Evolutionary conservation across 2,113 vertebrate species (phyloP).

Genomic region (Tiliqua scincoides): DNA sequence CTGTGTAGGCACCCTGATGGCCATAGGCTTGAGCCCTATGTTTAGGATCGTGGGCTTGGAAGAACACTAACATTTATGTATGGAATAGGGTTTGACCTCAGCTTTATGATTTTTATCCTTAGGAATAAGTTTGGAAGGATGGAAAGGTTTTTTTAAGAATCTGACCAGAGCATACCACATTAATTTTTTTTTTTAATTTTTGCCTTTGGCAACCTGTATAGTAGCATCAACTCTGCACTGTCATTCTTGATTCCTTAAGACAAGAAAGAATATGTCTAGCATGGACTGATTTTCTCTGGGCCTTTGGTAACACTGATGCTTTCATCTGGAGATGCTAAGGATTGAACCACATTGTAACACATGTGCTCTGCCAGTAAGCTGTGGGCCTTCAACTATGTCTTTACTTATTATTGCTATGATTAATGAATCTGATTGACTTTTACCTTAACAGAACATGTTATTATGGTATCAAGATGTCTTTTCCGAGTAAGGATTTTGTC

Average conservation of each 20-base stretch:
- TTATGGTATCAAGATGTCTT: background rate
- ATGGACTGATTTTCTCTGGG: background rate
- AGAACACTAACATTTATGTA: too few species aligned
- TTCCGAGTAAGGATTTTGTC: slow-evolving; percentile 23
- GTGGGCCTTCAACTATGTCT: background rate
- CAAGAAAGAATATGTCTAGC: background rate
- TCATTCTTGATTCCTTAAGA: background rate
- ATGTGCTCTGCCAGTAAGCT: background rate
- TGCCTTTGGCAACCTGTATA: too few species aligned
- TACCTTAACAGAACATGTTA: slow-evolving; percentile 6
- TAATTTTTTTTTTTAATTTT: too few species aligned
- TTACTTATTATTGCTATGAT: background rate
- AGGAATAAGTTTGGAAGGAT: too few species aligned
- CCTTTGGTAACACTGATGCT: background rate
- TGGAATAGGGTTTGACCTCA: too few species aligned
- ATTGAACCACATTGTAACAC: background rate
- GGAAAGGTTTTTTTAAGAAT: too few species aligned
- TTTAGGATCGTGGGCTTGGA: too few species aligned
- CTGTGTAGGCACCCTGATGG: too few species aligned
- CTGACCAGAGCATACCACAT: too few species aligned
- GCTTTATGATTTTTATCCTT: too few species aligned
- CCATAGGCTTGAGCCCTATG: too few species aligned
- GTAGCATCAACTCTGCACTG: background rate
- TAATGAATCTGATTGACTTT: background rate
- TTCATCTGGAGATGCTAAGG: background rate